Base-by-base conservation (phyloP, 2,888 invertebrate genomes). In the Caenorhabditis japonica region DNA sequence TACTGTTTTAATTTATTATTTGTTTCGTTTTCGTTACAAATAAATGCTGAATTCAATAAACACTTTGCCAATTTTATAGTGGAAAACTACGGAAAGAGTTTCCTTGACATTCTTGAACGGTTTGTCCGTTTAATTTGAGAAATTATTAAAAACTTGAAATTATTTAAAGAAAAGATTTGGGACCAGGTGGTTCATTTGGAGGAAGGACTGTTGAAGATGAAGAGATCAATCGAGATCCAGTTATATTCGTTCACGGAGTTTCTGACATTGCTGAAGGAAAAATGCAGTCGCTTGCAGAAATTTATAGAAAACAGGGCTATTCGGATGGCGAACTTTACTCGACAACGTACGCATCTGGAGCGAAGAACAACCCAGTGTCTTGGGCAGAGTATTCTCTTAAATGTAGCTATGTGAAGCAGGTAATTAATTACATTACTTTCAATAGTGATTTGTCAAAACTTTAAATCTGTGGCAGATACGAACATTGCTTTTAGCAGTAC, bases 321-420 rank as follows among this genome's bases (percentile, higher is more conserved):
- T 72, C 73, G 1, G 47, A 43, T 13, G 76, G 77, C 5, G 84
- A 84, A 44, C 59, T 84, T 15, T 84, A 84, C 47, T 82, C 76
- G 2, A 84, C 84, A 2, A 85, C 83, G 1, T 84, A 84, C 33
- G 64, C 41, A 7, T 47, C 43, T 23, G 74, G 74, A 1, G 10
- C 58, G 2, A 58, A 36, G 60, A 85, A 84, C 12, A 83, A 82
- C 56, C 82, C 85, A 0, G 60, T 84, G 7, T 76, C 82, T 51
- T 84, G 84, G 84, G 66, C 79, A 10, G 77, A 81, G 33, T 84
- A 85, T 44, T 78, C 80, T 4, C 81, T 85, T 79, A 75, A 84
- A 47, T 85, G 85, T 51, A 76, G 77, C 5, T 84, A 83, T 58
- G 75, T 78, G 3, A 78, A 78, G 36, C 75, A 75, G 70, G 77